A percentile compares a stretch with the other conserved stretches of the same genome.
phyloP scores from a whole-genome alignment of 2,888 invertebrate genomes.

The Xestoiulus laeticollis region DNA sequence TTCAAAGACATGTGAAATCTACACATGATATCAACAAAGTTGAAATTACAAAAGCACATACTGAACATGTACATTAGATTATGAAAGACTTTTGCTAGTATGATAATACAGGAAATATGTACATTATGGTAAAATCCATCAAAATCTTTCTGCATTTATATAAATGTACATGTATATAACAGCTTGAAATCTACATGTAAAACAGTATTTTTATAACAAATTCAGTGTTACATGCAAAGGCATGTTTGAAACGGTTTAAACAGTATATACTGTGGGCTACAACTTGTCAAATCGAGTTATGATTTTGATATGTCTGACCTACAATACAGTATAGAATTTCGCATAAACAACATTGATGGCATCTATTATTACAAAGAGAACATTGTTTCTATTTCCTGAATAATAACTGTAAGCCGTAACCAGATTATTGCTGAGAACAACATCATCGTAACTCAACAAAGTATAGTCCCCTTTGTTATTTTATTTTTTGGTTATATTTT shows the following conservation, averaged over 20 bases:
- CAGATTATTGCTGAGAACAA: neutral
- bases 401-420: neutral
- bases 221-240: too few species aligned
- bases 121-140: too few species aligned
- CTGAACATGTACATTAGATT: too few species aligned
- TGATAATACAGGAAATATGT: too few species aligned
- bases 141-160: too few species aligned
- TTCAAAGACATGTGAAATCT: too few species aligned
- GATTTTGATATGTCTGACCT: neutral
- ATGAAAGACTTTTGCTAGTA: too few species aligned
- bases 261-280: neutral
- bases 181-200: too few species aligned
- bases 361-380: neutral
- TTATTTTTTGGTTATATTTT: neutral
- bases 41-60: too few species aligned
- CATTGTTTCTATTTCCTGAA: neutral
- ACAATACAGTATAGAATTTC: neutral
- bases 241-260: neutral
- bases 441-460: neutral
- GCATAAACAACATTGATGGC: neutral
- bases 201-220: too few species aligned
- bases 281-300: neutral
- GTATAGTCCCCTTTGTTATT: slow-evolving; percentile 6
- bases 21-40: too few species aligned
- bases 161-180: too few species aligned